Evolutionary conservation across 2,797 vertebrate genomes (phyloP).

Genomic region (Macropodus opercularis): DNA sequence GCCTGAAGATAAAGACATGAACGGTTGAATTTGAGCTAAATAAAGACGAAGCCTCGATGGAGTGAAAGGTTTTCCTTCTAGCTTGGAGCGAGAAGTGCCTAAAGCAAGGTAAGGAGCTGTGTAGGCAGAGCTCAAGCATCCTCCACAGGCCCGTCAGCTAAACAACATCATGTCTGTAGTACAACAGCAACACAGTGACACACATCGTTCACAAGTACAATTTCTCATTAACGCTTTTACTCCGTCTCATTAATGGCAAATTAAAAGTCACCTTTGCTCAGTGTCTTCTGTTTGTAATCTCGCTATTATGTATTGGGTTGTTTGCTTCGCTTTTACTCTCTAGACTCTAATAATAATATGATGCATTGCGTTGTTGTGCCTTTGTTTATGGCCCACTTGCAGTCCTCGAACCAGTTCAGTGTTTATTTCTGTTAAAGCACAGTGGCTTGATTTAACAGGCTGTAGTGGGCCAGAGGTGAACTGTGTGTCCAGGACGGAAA

Average conservation of each 20-base stretch:
- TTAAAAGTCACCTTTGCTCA: neutral
- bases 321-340: neutral
- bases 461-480: slow-evolving; percentile 22
- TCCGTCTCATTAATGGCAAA: neutral
- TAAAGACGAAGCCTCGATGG: slow-evolving; percentile 67
- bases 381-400: slow-evolving; percentile 57
- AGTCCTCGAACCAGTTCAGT: slow-evolving; percentile 13
- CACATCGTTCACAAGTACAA: neutral
- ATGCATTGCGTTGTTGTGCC: neutral
- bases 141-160: neutral
- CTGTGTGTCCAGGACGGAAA: slow-evolving; percentile 20
- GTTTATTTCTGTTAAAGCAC: slow-evolving; percentile 1
- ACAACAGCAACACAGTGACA: neutral
- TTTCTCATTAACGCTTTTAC: neutral
- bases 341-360: neutral
- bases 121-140: slow-evolving; percentile 24
- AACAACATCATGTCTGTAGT: neutral
- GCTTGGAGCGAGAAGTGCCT: slow-evolving; percentile 75
- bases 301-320: neutral
- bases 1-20: slow-evolving; percentile 15
- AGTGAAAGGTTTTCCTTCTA: slow-evolving; percentile 62
- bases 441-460: slow-evolving; percentile 25
- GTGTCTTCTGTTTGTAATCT: too few relatives aligned
- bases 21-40: slow-evolving; percentile 1
- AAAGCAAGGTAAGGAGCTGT: slow-evolving; percentile 72